Evolutionary conservation across 2,888 invertebrate species (phyloP).

Genomic region (Drosophila sordidapex): DNA sequence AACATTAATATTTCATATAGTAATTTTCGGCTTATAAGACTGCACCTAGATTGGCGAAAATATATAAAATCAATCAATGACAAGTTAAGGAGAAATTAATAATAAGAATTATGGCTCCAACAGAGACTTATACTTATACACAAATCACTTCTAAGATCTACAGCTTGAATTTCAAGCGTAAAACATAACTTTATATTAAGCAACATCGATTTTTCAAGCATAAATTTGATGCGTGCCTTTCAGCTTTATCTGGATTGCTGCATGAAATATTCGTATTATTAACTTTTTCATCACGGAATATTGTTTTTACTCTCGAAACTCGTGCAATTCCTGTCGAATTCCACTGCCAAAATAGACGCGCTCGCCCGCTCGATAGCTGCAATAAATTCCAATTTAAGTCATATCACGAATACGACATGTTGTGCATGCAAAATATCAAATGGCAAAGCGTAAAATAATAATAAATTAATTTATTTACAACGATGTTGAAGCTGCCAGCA

Average conservation of each 20-base stretch:
- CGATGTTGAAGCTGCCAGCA: slow-evolving; percentile 27
- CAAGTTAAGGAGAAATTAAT: neutral
- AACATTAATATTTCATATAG: neutral
- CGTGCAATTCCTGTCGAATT: slow-evolving; percentile 6
- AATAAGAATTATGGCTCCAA: neutral
- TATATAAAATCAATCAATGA: neutral
- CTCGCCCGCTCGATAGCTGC: slow-evolving; percentile 28
- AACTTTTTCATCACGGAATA: slow-evolving; percentile 12
- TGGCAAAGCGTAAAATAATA: slow-evolving; percentile 61
- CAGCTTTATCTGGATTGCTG: neutral
- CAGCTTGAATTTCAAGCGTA: neutral
- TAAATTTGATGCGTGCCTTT: neutral
- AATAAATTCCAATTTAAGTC: slow-evolving; percentile 70
- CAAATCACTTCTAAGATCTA: neutral
- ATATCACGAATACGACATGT: slow-evolving; percentile 70
- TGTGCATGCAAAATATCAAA: slow-evolving; percentile 63
- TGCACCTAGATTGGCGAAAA: neutral
- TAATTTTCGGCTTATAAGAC: neutral
- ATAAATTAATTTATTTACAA: slow-evolving; percentile 79
- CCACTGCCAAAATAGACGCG: slow-evolving; percentile 5
- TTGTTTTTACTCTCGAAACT: neutral
- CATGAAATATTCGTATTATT: neutral
- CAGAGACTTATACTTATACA: neutral
- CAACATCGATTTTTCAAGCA: neutral
- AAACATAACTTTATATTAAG: neutral